phyloP scores from a whole-genome alignment of 2,113 vertebrate species.

The Tragelaphus buxtoni region DNA sequence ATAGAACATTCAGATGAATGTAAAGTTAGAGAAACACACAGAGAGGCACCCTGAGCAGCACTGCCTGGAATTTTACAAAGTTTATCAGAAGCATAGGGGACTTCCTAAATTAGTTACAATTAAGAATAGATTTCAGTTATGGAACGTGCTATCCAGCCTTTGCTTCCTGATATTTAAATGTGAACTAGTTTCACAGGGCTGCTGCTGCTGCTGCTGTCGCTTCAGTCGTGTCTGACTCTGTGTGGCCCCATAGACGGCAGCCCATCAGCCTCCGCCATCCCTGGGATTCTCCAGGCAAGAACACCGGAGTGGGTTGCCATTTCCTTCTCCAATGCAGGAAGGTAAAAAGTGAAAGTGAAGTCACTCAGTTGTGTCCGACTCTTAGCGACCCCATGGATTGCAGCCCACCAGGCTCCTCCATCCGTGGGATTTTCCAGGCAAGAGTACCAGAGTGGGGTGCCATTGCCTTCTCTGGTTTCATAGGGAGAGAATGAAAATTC shows the following conservation, averaged over 20 bases:
- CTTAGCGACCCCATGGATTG: neutral
- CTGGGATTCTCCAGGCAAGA: no score
- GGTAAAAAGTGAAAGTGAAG: no score
- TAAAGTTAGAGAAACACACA: neutral
- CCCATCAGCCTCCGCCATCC: no score
- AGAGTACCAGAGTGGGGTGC: neutral
- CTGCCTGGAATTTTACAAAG: neutral
- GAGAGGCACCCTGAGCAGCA: neutral
- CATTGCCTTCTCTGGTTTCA: neutral
- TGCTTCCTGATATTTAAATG: neutral
- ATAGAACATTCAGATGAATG: neutral
- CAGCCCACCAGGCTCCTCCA: neutral
- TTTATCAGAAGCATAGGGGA: neutral
- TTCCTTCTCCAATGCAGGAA: no score
- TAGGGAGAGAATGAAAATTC: neutral
- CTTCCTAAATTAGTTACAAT: neutral
- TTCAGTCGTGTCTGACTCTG: no score
- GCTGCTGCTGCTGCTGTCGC: no score
- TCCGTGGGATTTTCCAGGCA: neutral
- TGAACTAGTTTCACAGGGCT: no score
- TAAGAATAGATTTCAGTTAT: neutral
- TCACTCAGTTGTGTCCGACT: rapidly evolving
- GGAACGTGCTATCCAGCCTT: neutral
- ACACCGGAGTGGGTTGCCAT: no score
- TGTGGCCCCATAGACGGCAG: no score